These are phyloP conservation scores for Rhagologus leucostigma DNA, from an alignment of 2,113 vertebrate genomes.

Conservation along the genomic window DNA sequence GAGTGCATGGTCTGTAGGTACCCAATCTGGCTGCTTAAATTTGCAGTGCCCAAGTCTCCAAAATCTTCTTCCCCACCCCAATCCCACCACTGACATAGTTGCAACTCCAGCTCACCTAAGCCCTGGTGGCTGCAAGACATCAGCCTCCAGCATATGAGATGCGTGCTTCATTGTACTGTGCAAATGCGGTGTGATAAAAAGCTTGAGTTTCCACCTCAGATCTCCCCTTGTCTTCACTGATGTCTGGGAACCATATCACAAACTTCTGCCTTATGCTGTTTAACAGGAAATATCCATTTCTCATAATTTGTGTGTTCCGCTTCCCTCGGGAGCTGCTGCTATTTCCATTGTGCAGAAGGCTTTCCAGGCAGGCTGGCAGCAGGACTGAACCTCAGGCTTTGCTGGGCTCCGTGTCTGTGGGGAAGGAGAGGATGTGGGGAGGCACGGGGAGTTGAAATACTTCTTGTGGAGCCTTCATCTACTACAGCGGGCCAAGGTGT, in stretches of 20 bases:
- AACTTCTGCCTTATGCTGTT: not conserved
- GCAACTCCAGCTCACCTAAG: not conserved
- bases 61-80: not conserved
- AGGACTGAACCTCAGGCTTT: not conserved
- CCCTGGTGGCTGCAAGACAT: not conserved
- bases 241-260: not conserved
- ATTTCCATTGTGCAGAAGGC: not conserved
- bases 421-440: not conserved
- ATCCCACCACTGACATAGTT: not conserved
- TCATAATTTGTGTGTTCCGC: not conserved
- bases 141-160: not conserved
- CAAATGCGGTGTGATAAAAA: not conserved
- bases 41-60: not conserved
- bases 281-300: not conserved
- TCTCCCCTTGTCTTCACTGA: not conserved
- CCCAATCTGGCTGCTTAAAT: not conserved
- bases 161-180: not conserved
- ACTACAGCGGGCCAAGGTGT: not conserved
- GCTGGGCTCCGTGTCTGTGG: not conserved
- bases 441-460: fast-evolving
- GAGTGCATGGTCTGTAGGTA: not conserved
- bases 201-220: not conserved
- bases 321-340: not conserved
- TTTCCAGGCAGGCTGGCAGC: not conserved
- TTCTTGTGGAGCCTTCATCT: not conserved